Base-by-base conservation (phyloP, 2,888 invertebrate genomes). In the Orchestes rusci region DNA sequence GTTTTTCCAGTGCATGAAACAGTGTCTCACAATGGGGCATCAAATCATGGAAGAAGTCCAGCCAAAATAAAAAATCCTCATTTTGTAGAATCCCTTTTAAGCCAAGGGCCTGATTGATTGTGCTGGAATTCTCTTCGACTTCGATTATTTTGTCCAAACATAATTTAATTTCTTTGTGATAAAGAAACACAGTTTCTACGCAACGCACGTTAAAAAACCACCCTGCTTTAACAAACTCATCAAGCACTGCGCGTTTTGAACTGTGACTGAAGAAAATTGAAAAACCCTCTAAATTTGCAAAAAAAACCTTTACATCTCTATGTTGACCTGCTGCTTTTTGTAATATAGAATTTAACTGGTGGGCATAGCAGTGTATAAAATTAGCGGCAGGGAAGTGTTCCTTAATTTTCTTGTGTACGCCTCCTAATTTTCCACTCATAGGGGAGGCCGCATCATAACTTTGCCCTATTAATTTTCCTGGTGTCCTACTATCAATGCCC, bases 21-120 rank as follows among this genome's bases (percentile, higher is more conserved):
- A 40, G 13, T 3, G 30, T 30, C 12, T 39, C 43, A 3, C 34
- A 39, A 12, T 39, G 49, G 16, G 49, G 45, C 13, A 49, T 45
- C 3, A 49, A 20, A 42, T 36, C 27, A 38, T 43, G 20, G 27
- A 50, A 46, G 37, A 50, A 33, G 2, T 35, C 33, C 18, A 50
- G 31, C 49, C 49, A 49, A 45, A 45, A 49, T 34, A 49, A 43
- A 28, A 49, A 49, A 17, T 49, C 17, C 15, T 41, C 36, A 17
- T 49, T 40, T 19, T 49, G 42, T 10, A 49, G 32, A 35, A 33
- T 33, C 8, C 38, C 36, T 30, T 45, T 41, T 27, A 31, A 45
- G 1, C 42, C 49, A 12, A 39, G 38, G 3, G 49, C 49, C 37
- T 49, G 37, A 16, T 45, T 45, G 30, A n/a, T 30, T 31, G 35